Percentiles rank a stretch among this genome's conserved stretches.
These are phyloP conservation scores for Hydrochoerus hydrochaeris DNA, from an alignment of 2,113 vertebrate genomes.

Conservation along the genomic window DNA sequence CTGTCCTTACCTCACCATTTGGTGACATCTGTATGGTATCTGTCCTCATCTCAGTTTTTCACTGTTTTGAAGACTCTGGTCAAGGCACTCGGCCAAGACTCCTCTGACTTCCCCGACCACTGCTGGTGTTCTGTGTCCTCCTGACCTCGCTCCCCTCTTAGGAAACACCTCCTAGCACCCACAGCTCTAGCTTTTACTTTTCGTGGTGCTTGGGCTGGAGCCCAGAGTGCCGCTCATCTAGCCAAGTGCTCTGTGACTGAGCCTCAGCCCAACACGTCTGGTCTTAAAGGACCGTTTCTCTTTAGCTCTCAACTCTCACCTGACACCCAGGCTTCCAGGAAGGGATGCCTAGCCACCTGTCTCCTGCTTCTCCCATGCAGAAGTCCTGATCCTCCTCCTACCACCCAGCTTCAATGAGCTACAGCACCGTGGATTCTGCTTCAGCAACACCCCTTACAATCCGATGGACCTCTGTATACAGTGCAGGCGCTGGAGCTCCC, in stretches of 20 bases:
- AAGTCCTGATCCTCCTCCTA: rapidly evolving
- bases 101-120: background rate
- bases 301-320: background rate
- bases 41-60: background rate
- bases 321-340: too few species aligned
- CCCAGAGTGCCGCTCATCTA: too few species aligned
- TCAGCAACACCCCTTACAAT: background rate
- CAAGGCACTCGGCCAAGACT: background rate
- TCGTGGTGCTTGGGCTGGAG: background rate
- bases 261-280: background rate
- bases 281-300: background rate
- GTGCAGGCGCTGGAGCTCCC: too few species aligned
- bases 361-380: background rate
- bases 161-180: rapidly evolving
- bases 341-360: too few species aligned
- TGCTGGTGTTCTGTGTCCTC: background rate
- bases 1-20: background rate
- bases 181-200: background rate
- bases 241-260: background rate
- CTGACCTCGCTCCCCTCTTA: background rate
- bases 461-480: background rate
- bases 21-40: background rate
- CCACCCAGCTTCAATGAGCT: rapidly evolving
- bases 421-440: rapidly evolving
- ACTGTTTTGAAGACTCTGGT: background rate